A percentile compares a stretch with the other conserved stretches of the same genome.
Conservation (phyloP, 1,140 invertebrate species). For the Grapholita molesta region DNA sequence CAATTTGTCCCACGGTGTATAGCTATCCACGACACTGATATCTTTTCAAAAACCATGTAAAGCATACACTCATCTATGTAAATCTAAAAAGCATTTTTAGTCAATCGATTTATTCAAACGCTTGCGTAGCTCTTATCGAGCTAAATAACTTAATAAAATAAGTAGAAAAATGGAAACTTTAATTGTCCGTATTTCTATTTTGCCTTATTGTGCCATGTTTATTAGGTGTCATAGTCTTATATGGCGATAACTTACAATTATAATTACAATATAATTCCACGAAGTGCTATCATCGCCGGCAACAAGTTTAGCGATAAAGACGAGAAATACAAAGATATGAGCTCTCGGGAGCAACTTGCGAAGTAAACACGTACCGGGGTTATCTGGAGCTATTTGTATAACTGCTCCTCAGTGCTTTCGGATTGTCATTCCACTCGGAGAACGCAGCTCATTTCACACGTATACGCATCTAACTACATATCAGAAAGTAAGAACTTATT, state of each 20-base stretch:
- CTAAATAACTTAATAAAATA: too few relatives aligned
- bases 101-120: too few relatives aligned
- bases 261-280: neutral
- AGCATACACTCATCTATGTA: too few relatives aligned
- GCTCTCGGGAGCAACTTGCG: slow-evolving; percentile 31
- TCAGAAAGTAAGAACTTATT: neutral
- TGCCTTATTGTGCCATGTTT: neutral
- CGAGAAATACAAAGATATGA: slow-evolving; percentile 24
- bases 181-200: too few relatives aligned
- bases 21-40: too few relatives aligned
- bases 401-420: slow-evolving; percentile 29
- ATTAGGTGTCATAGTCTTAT: neutral
- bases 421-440: slow-evolving; percentile 23
- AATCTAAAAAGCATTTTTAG: too few relatives aligned
- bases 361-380: slow-evolving; percentile 48
- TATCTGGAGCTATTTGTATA: slow-evolving; percentile 50
- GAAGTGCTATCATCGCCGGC: slow-evolving; percentile 4
- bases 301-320: slow-evolving; percentile 34
- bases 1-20: too few relatives aligned
- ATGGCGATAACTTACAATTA: neutral
- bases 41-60: too few relatives aligned
- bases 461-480: neutral
- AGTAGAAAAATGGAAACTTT: too few relatives aligned
- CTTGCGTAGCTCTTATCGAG: too few relatives aligned
- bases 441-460: slow-evolving; percentile 3